These are phyloP conservation scores for Cheilosia scutellata DNA, from an alignment of 2,888 invertebrate genomes.

Conservation along the genomic window DNA sequence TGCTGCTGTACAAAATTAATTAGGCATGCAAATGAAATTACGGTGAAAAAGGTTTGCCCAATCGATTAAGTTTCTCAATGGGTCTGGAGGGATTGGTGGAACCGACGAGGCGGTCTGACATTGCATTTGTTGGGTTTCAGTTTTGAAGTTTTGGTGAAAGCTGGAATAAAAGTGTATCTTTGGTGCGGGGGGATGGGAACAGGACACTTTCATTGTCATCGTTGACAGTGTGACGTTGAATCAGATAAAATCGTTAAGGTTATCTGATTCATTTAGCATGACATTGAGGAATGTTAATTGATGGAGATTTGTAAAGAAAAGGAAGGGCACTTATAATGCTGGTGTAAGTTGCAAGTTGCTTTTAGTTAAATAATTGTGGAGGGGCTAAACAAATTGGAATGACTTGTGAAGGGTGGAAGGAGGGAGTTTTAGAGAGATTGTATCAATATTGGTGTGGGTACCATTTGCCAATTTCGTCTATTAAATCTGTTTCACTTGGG, in stretches of 20 bases:
- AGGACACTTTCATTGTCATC: background rate
- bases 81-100: background rate
- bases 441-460: background rate
- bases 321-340: background rate
- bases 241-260: conserved; percentile 41
- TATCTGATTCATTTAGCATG: conserved; percentile 64
- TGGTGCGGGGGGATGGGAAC: background rate
- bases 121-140: conserved; percentile 33
- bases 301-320: conserved; percentile 2
- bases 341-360: background rate
- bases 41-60: conserved; percentile 64
- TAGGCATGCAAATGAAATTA: conserved; percentile 75
- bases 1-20: conserved; percentile 67
- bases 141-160: conserved; percentile 44
- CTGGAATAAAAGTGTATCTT: conserved; percentile 13
- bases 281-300: conserved; percentile 61
- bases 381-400: conserved; percentile 1
- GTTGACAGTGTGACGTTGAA: conserved; percentile 27
- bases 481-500: no score
- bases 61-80: conserved; percentile 60
- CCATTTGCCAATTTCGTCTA: background rate
- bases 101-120: background rate
- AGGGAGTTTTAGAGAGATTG: background rate
- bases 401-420: background rate
- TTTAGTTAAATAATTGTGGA: background rate